These are phyloP conservation scores for Neoitamus cyanurus DNA, from an alignment of 2,888 invertebrate species.

Conservation along the genomic window DNA sequence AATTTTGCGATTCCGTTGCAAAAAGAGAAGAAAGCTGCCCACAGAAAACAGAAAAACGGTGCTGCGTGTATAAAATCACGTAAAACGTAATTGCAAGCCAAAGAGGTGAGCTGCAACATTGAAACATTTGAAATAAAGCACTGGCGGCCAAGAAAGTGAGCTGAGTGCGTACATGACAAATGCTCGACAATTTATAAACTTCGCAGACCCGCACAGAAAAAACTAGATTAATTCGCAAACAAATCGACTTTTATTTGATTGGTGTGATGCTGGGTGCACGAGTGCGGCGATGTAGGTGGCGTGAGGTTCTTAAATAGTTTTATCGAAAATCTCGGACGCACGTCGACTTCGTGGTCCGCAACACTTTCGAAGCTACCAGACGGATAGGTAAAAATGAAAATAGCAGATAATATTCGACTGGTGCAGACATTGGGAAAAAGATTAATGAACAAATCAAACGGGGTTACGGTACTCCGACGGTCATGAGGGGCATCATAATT, in stretches of 20 bases:
- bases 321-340: neutral
- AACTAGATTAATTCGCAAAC: neutral
- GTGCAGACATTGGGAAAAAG: neutral
- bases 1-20: neutral
- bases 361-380: neutral
- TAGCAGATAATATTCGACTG: neutral
- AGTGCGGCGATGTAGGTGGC: neutral
- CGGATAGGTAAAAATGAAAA: constrained; percentile 20
- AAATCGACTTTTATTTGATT: neutral
- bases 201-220: neutral
- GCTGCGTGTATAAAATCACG: neutral
- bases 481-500: neutral
- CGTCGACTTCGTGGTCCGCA: neutral
- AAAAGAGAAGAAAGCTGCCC: neutral
- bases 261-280: neutral
- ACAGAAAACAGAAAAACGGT: neutral
- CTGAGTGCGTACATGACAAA: constrained; percentile 4
- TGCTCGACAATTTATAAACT: constrained; percentile 10
- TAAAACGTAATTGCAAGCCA: neutral
- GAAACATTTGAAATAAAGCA: neutral
- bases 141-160: neutral
- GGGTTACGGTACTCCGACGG: neutral
- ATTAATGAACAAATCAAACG: constrained; percentile 16
- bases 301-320: constrained; percentile 5
- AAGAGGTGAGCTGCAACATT: neutral